phyloP scores from a whole-genome alignment of 2,888 invertebrate genomes.

The Drosophila macrospina region DNA sequence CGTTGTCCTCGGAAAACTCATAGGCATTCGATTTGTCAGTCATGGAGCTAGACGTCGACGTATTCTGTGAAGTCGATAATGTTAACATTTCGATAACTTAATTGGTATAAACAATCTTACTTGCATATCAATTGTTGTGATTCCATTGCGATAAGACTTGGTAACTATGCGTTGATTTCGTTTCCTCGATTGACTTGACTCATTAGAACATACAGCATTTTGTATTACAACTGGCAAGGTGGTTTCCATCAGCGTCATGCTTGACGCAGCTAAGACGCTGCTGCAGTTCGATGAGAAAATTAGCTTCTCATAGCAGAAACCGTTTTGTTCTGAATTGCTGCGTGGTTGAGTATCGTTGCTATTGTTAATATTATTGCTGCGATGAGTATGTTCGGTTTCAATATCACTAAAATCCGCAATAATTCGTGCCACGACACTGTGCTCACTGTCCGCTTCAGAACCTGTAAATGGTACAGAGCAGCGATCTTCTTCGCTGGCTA shows the following conservation, averaged over 20 bases:
- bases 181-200: constrained; percentile 73
- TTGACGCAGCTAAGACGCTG: constrained; percentile 35
- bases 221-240: constrained; percentile 48
- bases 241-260: constrained; percentile 51
- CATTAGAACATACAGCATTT: constrained; percentile 40
- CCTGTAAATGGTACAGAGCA: constrained; percentile 55
- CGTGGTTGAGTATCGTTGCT: constrained; percentile 41
- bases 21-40: constrained; percentile 87
- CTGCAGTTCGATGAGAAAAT: constrained; percentile 86
- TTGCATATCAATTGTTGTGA: constrained; percentile 83
- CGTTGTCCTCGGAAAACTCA: constrained; percentile 93
- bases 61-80: constrained; percentile 33
- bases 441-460: constrained; percentile 82
- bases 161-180: constrained; percentile 84
- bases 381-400: constrained; percentile 86
- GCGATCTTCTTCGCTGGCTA: constrained; percentile 64
- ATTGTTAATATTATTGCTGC: constrained; percentile 82
- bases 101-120: constrained; percentile 26
- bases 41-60: constrained; percentile 87
- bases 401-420: constrained; percentile 88
- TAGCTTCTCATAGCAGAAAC: constrained; percentile 85
- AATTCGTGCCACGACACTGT: constrained; percentile 88
- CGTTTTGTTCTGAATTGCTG: constrained; percentile 17
- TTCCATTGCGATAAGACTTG: constrained; percentile 84
- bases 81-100: not conserved